These are phyloP conservation scores for Alcedo quadribrachys DNA, from an alignment of 2,797 vertebrate species.

Conservation along the genomic window DNA sequence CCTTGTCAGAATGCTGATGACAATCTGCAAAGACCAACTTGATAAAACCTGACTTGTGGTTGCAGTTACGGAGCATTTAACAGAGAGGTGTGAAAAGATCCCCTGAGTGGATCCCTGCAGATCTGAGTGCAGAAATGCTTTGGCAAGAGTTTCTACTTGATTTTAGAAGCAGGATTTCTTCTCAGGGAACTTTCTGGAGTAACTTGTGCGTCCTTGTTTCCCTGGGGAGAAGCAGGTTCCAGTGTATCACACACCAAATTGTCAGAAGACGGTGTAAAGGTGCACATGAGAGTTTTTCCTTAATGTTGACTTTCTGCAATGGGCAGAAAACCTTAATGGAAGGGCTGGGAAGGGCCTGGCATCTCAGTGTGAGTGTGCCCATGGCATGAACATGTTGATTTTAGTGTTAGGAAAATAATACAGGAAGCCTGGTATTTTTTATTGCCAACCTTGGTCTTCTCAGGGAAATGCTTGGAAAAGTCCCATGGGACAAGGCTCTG, in stretches of 20 bases:
- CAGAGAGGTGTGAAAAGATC: not conserved
- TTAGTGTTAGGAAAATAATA: not conserved
- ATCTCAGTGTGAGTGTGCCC: not conserved
- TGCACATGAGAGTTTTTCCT: not conserved
- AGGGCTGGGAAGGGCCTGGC: not conserved
- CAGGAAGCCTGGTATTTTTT: not conserved
- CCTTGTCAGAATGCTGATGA: not conserved
- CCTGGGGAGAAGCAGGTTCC: not conserved
- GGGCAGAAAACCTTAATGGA: not conserved
- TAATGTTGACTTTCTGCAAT: not conserved
- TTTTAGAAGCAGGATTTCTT: not conserved
- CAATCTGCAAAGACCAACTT: not conserved
- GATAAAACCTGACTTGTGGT: not conserved
- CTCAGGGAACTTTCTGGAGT: not conserved
- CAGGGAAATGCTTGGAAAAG: no score
- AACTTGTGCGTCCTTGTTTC: not conserved
- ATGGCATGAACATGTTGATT: not conserved
- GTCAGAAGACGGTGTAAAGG: not conserved
- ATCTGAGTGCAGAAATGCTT: not conserved
- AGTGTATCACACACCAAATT: not conserved
- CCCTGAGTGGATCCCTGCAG: not conserved
- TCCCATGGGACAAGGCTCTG: no score
- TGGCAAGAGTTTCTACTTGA: not conserved
- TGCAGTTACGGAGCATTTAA: not conserved
- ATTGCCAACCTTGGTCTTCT: not conserved